Conservation (phyloP, 2,113 vertebrate species). For the Sinocyclocheilus rhinocerous region DNA sequence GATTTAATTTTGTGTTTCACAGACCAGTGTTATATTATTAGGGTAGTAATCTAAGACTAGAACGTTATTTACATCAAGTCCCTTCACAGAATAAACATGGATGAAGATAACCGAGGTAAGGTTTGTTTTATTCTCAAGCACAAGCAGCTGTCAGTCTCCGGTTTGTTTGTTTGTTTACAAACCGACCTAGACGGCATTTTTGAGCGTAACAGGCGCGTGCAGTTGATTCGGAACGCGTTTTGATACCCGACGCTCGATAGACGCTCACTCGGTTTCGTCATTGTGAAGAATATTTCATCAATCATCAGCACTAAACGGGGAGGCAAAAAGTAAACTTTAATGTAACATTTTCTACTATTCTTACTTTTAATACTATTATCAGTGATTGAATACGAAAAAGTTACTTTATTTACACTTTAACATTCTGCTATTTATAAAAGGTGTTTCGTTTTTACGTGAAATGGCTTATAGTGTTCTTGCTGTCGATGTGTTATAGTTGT, state of each 20-base stretch:
- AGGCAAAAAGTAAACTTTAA: neutral
- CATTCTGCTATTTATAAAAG: neutral
- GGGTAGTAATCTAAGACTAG: neutral
- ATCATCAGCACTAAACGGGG: neutral
- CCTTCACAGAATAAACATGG: constrained; percentile 62
- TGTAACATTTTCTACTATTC: neutral
- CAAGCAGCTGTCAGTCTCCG: constrained; percentile 26
- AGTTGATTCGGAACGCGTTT: neutral
- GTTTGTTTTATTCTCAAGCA: neutral
- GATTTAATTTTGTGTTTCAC: neutral
- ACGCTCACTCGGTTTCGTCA: neutral
- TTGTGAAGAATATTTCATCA: constrained; percentile 1
- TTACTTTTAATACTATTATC: neutral
- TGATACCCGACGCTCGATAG: neutral
- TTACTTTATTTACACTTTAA: neutral
- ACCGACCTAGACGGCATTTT: no score
- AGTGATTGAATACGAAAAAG: neutral
- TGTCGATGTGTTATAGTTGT: neutral
- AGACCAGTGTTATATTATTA: neutral
- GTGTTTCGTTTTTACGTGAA: neutral
- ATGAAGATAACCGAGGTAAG: constrained; percentile 79
- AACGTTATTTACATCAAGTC: neutral
- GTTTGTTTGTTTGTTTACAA: neutral
- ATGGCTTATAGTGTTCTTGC: neutral
- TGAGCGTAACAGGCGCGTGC: neutral